Evolutionary conservation across 2,797 vertebrate genomes (phyloP).

Genomic region (Acanthiza pusilla): DNA sequence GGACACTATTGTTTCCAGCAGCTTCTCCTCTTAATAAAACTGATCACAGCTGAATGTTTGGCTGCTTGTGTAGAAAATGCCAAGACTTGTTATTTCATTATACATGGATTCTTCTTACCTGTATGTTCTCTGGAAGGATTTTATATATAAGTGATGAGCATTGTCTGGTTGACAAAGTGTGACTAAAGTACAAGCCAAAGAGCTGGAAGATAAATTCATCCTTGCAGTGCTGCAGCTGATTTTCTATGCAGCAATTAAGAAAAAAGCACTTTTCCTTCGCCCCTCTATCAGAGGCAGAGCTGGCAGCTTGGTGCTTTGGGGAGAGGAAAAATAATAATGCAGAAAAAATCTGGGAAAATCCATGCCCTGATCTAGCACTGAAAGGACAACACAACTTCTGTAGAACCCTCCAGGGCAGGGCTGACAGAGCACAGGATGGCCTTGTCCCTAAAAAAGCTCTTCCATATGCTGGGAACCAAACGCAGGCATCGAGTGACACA

Average conservation of each 20-base stretch:
- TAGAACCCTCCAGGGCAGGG: not conserved
- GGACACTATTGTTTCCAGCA: not conserved
- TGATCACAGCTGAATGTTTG: conserved; percentile 8
- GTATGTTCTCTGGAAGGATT: not conserved
- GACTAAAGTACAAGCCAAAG: not conserved
- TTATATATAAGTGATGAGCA: not conserved
- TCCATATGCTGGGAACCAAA: not conserved
- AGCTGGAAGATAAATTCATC: not conserved
- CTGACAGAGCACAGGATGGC: not conserved
- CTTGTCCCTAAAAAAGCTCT: not conserved
- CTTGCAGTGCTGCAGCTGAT: not conserved
- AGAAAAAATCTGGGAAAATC: not conserved
- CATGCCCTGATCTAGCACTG: not conserved
- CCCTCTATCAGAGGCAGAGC: not conserved
- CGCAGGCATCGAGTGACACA: rapidly evolving
- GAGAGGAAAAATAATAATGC: not conserved
- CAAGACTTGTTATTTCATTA: conserved; percentile 45
- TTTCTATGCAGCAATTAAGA: not conserved
- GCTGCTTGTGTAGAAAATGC: not conserved
- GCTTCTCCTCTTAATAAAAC: conserved; percentile 32
- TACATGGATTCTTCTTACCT: not conserved
- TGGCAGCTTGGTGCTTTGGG: not conserved
- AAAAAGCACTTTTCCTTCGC: not conserved
- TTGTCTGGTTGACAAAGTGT: conserved; percentile 37
- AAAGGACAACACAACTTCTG: not conserved